A percentile compares a stretch with the other conserved stretches of the same genome.
phyloP scores from a whole-genome alignment of 2,888 invertebrate species.

The Torymus auratus region DNA sequence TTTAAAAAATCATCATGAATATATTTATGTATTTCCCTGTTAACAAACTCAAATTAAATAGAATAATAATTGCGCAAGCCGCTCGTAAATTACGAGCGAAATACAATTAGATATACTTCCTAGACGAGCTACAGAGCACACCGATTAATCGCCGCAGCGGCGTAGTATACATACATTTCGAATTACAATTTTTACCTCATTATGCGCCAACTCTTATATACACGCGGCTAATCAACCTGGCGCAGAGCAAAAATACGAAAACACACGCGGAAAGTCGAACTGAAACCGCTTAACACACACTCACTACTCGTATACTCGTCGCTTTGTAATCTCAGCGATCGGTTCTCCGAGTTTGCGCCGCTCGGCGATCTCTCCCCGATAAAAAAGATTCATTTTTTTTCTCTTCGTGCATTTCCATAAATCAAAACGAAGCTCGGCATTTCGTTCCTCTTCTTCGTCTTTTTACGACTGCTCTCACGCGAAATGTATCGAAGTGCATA shows the following conservation, averaged over 20 bases:
- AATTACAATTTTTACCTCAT: conserved; percentile 32
- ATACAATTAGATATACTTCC: not conserved
- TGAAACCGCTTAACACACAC: no score
- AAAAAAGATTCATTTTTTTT: not conserved
- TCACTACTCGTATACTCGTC: not conserved
- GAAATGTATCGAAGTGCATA: not conserved
- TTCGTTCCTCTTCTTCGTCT: not conserved
- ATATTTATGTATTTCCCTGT: no score
- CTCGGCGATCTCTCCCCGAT: not conserved
- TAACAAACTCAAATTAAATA: conserved; percentile 1
- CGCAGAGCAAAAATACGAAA: not conserved
- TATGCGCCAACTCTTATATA: no score
- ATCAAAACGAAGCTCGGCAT: conserved; percentile 38
- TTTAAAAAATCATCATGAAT: no score
- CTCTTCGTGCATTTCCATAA: conserved; percentile 38
- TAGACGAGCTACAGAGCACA: not conserved
- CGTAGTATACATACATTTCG: conserved; percentile 9
- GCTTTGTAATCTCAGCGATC: not conserved
- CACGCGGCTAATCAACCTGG: no score
- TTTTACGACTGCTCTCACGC: not conserved
- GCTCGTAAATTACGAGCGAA: not conserved
- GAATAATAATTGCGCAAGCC: not conserved
- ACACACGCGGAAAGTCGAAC: not conserved
- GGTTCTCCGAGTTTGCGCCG: not conserved
- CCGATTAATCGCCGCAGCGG: conserved; percentile 19